Conservation (phyloP, 2,888 invertebrate species). For the Pandemis cinnamomeana region DNA sequence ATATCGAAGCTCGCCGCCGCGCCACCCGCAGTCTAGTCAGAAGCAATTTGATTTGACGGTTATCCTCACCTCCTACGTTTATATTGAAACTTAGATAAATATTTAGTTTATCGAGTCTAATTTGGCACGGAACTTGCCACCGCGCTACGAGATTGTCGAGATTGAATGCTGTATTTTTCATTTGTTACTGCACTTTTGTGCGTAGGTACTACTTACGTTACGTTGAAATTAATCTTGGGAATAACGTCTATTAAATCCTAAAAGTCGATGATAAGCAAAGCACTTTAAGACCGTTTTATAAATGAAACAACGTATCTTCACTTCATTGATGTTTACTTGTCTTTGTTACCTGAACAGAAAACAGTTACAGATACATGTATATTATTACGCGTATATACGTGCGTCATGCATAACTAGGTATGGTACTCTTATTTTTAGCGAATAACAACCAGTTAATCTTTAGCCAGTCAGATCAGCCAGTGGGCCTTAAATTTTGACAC, state of each 20-base stretch:
- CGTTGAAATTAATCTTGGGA: neutral
- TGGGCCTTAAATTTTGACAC: neutral
- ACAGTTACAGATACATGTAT: too few species aligned
- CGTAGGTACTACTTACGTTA: neutral
- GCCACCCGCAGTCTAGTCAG: conserved; percentile 77
- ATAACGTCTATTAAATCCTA: neutral
- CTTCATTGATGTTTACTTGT: too few species aligned
- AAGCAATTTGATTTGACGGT: conserved; percentile 81
- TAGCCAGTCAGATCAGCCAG: neutral
- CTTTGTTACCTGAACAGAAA: neutral
- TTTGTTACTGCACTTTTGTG: conserved; percentile 19
- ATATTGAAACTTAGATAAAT: conserved; percentile 83
- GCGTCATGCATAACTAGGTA: too few species aligned
- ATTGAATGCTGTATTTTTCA: conserved; percentile 35
- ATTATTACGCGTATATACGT: too few species aligned
- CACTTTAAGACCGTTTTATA: neutral
- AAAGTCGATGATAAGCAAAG: neutral
- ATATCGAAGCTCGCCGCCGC: conserved; percentile 45
- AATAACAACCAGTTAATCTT: neutral
- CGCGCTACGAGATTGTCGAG: conserved; percentile 53
- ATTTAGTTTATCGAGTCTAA: conserved; percentile 82
- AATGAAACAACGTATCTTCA: neutral
- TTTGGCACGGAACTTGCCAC: conserved; percentile 78
- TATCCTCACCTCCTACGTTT: conserved; percentile 82
- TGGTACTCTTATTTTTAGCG: neutral